Evolutionary conservation across 92 coral and sea anemone species (phyloP).

Genomic region (Palythoa caribaeorum): DNA sequence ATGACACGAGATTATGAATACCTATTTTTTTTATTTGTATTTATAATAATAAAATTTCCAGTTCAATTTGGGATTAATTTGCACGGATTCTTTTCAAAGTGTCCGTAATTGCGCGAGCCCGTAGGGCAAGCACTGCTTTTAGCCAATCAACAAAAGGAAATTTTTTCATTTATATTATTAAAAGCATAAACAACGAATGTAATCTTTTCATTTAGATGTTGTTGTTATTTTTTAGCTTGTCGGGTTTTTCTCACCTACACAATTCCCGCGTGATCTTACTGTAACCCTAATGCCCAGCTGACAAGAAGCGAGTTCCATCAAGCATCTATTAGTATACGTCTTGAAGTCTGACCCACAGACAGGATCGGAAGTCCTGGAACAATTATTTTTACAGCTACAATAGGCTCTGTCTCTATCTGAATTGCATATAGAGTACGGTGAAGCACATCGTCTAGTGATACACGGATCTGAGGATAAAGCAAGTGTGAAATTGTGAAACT

Average conservation of each 20-base stretch:
- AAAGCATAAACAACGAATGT: no score
- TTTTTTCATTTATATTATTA: no score
- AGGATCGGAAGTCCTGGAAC: neutral
- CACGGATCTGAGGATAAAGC: neutral
- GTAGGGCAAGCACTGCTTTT: no score
- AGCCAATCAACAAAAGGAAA: no score
- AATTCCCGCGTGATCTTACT: neutral
- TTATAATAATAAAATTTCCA: no score
- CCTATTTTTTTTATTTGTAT: no score
- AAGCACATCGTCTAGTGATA: neutral
- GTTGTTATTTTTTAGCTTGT: no score
- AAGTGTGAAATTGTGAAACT: neutral
- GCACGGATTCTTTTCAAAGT: no score
- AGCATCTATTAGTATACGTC: neutral
- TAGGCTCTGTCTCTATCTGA: neutral
- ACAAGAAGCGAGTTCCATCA: conserved; percentile 17
- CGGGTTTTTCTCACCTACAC: conserved; percentile 7
- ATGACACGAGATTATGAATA: no score
- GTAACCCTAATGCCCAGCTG: neutral
- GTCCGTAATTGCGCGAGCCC: no score
- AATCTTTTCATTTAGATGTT: no score
- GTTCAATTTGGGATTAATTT: no score
- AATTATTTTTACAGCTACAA: conserved; percentile 8
- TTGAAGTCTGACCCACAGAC: conserved; percentile 35
- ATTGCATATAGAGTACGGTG: neutral